Conservation (phyloP, 2,888 invertebrate genomes). For the Netelia inedita region DNA sequence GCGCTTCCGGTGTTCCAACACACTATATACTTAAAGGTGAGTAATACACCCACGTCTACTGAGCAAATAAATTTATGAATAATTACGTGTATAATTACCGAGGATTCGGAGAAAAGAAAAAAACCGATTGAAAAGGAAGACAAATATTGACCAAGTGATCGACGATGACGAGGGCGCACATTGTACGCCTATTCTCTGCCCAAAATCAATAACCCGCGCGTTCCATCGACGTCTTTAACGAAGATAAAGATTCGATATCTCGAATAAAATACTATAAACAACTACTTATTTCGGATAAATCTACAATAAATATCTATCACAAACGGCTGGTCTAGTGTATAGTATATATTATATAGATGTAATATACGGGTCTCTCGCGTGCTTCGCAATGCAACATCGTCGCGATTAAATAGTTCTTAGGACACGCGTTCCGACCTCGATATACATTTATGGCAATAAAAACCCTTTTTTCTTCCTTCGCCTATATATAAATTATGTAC, state of each 20-base stretch:
- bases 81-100: slow-evolving; percentile 40
- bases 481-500: slow-evolving; percentile 61
- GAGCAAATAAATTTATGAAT: slow-evolving; percentile 65
- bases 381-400: slow-evolving; percentile 53
- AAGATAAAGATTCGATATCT: slow-evolving; percentile 52
- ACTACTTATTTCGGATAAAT: slow-evolving; percentile 76
- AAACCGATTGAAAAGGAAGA: slow-evolving; percentile 59
- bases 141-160: slow-evolving; percentile 59
- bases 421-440: slow-evolving; percentile 60
- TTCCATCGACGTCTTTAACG: slow-evolving; percentile 24
- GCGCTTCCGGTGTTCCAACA: background rate
- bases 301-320: slow-evolving; percentile 85
- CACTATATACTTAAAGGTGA: slow-evolving; percentile 62
- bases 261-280: slow-evolving; percentile 73
- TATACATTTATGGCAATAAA: slow-evolving; percentile 60
- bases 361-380: slow-evolving; percentile 56
- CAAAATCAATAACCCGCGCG: slow-evolving; percentile 6
- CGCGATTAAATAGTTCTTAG: slow-evolving; percentile 68
- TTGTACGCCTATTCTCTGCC: slow-evolving; percentile 16
- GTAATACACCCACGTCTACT: slow-evolving; percentile 67
- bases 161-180: slow-evolving; percentile 26
- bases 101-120: slow-evolving; percentile 31
- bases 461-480: slow-evolving; percentile 46
- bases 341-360: slow-evolving; percentile 38
- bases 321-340: slow-evolving; percentile 80